Evolutionary conservation across 2,888 invertebrate species (phyloP).

Genomic region (Eumerus sabulonum): DNA sequence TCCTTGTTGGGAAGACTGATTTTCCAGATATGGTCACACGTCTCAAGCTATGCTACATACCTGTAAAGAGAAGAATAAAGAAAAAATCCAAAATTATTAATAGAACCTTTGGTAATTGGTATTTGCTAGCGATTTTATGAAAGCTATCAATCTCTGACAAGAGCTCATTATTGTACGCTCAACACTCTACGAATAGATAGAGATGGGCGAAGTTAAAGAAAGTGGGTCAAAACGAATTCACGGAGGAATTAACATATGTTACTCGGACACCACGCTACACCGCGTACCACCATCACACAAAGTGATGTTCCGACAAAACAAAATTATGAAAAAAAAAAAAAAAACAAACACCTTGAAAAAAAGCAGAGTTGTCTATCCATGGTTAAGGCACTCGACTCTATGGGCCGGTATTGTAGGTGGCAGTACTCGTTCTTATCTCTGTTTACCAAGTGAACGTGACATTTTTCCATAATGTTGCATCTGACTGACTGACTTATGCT

Average conservation of each 20-base stretch:
- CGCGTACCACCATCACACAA: too few relatives aligned
- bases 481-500: constrained; percentile 36
- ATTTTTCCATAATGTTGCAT: constrained; percentile 52
- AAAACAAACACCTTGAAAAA: neutral
- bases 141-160: too few relatives aligned
- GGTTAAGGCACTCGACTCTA: neutral
- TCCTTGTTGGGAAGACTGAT: constrained; percentile 19
- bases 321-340: too few relatives aligned
- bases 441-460: constrained; percentile 54
- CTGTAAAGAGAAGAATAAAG: constrained; percentile 48
- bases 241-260: constrained; percentile 63
- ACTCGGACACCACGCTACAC: constrained; percentile 33
- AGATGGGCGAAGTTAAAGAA: constrained; percentile 22
- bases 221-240: constrained; percentile 66
- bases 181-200: too few relatives aligned
- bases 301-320: neutral
- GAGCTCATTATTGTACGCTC: too few relatives aligned
- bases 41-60: constrained; percentile 36
- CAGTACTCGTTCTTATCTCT: constrained; percentile 12
- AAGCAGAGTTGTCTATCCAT: constrained; percentile 25
- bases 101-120: neutral
- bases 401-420: neutral
- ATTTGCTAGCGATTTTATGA: too few relatives aligned
- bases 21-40: constrained; percentile 41
- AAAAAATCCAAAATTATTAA: constrained; percentile 15